These are phyloP conservation scores for Tokudaia muenninki DNA, from an alignment of 2,797 vertebrate species.

Conservation along the genomic window DNA sequence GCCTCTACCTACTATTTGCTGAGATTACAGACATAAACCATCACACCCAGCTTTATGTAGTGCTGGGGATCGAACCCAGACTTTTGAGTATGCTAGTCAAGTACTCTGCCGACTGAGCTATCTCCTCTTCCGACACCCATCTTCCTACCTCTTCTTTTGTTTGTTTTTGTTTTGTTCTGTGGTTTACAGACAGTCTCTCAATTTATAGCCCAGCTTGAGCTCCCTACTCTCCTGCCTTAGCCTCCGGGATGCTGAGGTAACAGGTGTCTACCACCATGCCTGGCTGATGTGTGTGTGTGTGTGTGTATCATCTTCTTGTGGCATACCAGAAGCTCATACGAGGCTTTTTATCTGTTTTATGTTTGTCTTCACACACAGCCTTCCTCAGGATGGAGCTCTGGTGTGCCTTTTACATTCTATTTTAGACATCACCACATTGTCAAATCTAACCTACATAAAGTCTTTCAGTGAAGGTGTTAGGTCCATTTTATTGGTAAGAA, in stretches of 20 bases:
- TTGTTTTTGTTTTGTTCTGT: background rate
- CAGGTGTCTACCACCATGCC: background rate
- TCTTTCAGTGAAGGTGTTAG: background rate
- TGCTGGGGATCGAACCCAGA: background rate
- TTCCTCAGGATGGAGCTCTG: background rate
- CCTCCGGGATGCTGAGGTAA: background rate
- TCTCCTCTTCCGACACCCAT: background rate
- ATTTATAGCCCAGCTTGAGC: background rate
- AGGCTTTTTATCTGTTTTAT: background rate
- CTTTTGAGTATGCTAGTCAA: background rate
- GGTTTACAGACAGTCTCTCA: background rate
- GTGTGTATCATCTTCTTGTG: background rate
- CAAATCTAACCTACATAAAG: background rate
- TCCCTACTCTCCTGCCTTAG: background rate
- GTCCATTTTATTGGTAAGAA: background rate
- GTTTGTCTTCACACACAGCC: background rate
- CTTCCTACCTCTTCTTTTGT: background rate
- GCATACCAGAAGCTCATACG: rapidly evolving
- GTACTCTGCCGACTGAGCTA: background rate
- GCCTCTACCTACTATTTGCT: background rate
- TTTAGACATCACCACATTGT: background rate
- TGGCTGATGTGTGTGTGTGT: background rate
- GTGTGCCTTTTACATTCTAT: background rate
- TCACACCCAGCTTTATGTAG: background rate
- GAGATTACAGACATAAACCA: background rate